Evolutionary conservation across 2,113 vertebrate genomes (phyloP), one percentile per base, ranked within the genome.

Genomic region (Mastomys natalensis): DNA sequence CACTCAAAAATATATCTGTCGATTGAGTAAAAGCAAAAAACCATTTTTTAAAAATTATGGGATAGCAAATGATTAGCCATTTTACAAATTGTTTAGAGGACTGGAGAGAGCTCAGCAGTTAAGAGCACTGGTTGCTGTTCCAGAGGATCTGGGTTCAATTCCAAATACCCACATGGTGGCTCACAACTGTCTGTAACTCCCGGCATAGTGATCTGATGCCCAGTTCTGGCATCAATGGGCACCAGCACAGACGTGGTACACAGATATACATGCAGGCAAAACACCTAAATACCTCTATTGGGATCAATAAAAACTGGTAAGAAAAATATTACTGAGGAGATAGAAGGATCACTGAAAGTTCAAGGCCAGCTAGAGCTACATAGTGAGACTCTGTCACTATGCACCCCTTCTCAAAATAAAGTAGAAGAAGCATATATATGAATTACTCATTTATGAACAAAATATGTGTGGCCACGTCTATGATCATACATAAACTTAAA

Each of bases 21-120:
- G 17, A 78, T 74, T 97, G 53, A 96, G 89, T 89, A 94, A 95
- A 94, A 95, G 31, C 34, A 92, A 91, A 19, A 92, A 64, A 48
- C 4, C 37, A 60, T 40, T 82, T 51, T 21, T 15, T 74, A 95
- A 84, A 31, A 68, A 48, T 43, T n/a, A 95, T 43, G 3, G 22
- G 94, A 78, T 34, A 62, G 17, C 43, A 94, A 97, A 84, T 43
- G 22, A 62, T 62, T 84, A 43, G 55, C 55, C n/a, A 40, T 43
- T 84, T 84, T 29, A 43, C 62, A 84, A 29, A 43, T 29, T 84
- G n/a, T 43, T 43, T 43, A 43, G n/a, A 58, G n/a, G 13, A 2
- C n/a, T 84, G 13, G 24, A 62, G 22, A 84, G 22, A 40, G 24
- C n/a, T 84, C 22, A 29, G 55, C 55, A 84, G n/a, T 62, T 81